Evolutionary conservation across 92 coral and sea anemone genomes (phyloP), one percentile per base, ranked within the genome.

Genomic region (Palythoa grandis): DNA sequence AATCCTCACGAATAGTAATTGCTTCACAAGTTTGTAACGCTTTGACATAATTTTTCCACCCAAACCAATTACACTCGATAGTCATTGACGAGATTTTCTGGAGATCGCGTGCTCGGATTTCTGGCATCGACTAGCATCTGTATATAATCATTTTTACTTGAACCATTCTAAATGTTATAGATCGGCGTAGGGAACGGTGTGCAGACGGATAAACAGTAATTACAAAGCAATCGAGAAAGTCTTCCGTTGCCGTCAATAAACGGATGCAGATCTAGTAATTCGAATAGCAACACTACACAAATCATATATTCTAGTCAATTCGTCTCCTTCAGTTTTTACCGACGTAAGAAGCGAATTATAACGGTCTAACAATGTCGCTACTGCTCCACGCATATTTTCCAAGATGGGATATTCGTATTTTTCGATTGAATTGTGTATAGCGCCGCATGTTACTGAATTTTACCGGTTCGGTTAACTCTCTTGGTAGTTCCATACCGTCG

Each of bases 211-310:
- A 95, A 86, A 5, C 86, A 76, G 70, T 95, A 95, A 74, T 93
- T 93, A 77, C 95, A 91, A 47, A 95, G 95, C 11, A 95, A 83
- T 13, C 98, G 87, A 70, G 97, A 91, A 11, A 95, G 88, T 70
- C 98, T 75, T 2, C 98, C 98, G 88, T 95, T 95, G 29, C 98
- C 98, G 74, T 95, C 97, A 12, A 90, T 71, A 92, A 95, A 95
- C 23, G 98, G 98, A 86, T 95, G 98, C 40, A 92, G 86, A 79
- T 95, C 98, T 38, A 95, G 92, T 23, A 95, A 90, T 74, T 95
- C 95, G 82, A 93, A 92, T 47, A 95, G 76, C 54, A 91, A 57
- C 94, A 93, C 92, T 35, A 90, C 84, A 48, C 92, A 93, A 37
- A 37, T 86, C 89, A 78, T 86, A 61, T n/a, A 71, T 39, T 29